phyloP scores from a whole-genome alignment of 2,113 vertebrate genomes.

The Struthio camelus region DNA sequence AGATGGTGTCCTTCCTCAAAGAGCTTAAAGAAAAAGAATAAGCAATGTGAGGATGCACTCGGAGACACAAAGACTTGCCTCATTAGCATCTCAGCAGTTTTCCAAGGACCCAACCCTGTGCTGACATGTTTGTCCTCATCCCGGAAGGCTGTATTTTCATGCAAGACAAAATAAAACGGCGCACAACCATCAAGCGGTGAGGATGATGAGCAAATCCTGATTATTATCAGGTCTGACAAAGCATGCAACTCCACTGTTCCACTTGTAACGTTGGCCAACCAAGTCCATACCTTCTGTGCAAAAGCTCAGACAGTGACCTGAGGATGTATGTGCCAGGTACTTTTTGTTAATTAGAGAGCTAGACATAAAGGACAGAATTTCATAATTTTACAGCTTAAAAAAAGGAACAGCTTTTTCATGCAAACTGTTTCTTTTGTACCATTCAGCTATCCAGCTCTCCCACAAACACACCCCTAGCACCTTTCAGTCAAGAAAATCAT shows the following conservation, averaged over 20 bases:
- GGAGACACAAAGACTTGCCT: neutral
- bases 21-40: neutral
- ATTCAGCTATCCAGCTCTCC: neutral
- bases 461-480: neutral
- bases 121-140: neutral
- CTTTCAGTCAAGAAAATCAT: neutral
- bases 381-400: neutral
- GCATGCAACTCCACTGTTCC: neutral
- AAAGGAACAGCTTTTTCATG: neutral
- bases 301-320: neutral
- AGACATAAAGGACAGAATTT: neutral
- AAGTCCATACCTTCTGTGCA: neutral
- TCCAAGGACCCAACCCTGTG: neutral
- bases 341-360: neutral
- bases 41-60: neutral
- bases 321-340: neutral
- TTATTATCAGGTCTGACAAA: neutral
- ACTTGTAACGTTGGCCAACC: neutral
- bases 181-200: neutral
- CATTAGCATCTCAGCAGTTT: neutral
- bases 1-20: neutral
- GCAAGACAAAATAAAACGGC: neutral
- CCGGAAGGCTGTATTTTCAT: neutral
- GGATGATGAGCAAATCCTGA: neutral
- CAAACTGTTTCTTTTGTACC: fast-evolving